Evolutionary conservation across 23 tunicate species (phyloP), one percentile per base, ranked within the genome.

Genomic region (Corella eumyota): DNA sequence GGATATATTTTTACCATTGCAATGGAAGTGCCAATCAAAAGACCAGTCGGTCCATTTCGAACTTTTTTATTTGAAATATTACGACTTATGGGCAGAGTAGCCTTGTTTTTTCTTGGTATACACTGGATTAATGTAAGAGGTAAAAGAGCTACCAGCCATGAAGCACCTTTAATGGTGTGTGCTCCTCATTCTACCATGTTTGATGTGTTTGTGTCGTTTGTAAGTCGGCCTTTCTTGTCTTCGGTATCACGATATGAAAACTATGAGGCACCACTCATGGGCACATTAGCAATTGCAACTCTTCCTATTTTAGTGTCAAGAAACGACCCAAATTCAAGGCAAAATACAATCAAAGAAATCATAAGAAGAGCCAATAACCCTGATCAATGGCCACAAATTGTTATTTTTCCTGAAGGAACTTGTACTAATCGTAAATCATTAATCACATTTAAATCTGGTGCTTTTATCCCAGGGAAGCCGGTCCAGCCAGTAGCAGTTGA

Each of bases 341-440:
- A 73, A 48, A 62, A 67, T 11, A 67, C 80, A 25, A 62, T 79
- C 15, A 37, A 61, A 31, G 61, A 48, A 2, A 78, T 88, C 20
- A 48, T 36, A 46, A 68, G 56, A 34, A 64, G 96, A 5, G 67
- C 71, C 32, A 33, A 61, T 15, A n/a, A 45, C 23, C 40, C 67
- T 21, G 46, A 49, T 5, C 2, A 4, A n/a, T 88, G 96, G 96
- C 96, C 96, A 0, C 96, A 88, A 61, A 56, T 85, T 0, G 26
- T 64, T 1, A 45, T 88, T 3, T 88, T 78, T 79, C 96, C 96
- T 0, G 96, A 88, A 73, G 96, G 96, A 35, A 73, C 88, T 37
- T 88, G 96, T 61, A 88, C 88, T 15, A 88, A 88, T 37, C 48
- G 88, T 6, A 78, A 88, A 55, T 64, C 88, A 7, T 64, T 88